Evolutionary conservation across 2,888 invertebrate species (phyloP), one percentile per base, ranked within the genome.

Genomic region (Portevinia maculata): DNA sequence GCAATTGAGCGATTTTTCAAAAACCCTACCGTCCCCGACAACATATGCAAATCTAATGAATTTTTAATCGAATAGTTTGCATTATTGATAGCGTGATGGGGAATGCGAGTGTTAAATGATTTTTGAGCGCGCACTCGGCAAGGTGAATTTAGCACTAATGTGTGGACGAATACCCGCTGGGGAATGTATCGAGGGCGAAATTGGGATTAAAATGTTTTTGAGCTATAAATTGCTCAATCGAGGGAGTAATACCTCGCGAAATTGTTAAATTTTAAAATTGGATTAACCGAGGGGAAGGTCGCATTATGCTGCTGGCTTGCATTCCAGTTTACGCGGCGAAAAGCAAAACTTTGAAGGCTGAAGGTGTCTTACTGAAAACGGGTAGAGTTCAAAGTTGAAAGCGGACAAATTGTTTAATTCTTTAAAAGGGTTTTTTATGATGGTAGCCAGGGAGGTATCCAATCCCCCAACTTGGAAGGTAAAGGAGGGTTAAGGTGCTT

Each of bases 21-120:
- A 37, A 55, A 44, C 28, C 44, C 32, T 3, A 32, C 37, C 60
- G 24, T 57, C 41, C 50, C n/a, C 11, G 17, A 13, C 19, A 44
- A 46, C 70, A 74, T 73, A 84, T 84, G 85, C 81, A 84, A 85
- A 85, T 86, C 73, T 78, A 81, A 84, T 85, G 85, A 85, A 86
- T 86, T 84, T 85, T 86, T 86, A 84, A 86, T 84, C 84, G 69
- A 78, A 83, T 85, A 85, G 84, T 86, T 86, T 86, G 83, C 84
- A 86, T 86, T 85, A 86, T 86, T 86, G 84, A 86, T 86, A 67
- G 6, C 41, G 21, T 24, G 28, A 41, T 50, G 62, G 48, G 53
- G 64, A 59, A 60, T 73, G 48, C 19, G 59, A 52, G 75, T 75
- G 81, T 81, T 81, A 70, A 81, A 65, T 65, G 64, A 70, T 70